Evolutionary conservation across 2,888 invertebrate genomes (phyloP).

Genomic region (Eilema sororculum): DNA sequence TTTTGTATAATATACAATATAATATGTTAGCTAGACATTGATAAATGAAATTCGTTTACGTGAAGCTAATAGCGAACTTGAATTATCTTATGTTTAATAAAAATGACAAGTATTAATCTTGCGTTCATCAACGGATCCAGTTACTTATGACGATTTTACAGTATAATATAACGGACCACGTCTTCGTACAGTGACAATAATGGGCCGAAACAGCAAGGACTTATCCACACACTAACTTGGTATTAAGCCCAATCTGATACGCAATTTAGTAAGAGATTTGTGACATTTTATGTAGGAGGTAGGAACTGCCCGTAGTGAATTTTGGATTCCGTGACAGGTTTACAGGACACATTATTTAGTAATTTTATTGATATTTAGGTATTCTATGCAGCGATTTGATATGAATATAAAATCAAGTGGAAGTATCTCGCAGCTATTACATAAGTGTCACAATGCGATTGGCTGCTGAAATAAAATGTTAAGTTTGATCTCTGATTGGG

Average conservation of each 20-base stretch:
- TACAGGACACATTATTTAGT: neutral
- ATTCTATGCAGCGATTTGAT: neutral
- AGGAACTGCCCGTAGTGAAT: neutral
- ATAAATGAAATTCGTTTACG: slow-evolving; percentile 29
- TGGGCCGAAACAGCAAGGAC: neutral
- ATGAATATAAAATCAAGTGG: neutral
- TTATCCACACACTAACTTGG: neutral
- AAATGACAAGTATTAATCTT: slow-evolving; percentile 12
- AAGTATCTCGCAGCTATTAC: neutral
- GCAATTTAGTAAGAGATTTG: neutral
- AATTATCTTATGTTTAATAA: slow-evolving; percentile 6
- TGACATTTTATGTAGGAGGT: neutral
- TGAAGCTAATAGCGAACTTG: slow-evolving; percentile 18
- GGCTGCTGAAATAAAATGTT: neutral
- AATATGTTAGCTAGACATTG: slow-evolving; percentile 23
- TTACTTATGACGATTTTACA: slow-evolving; percentile 10
- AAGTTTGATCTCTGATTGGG: neutral
- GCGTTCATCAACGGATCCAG: slow-evolving; percentile 14
- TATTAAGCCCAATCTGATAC: neutral
- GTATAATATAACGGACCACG: slow-evolving; percentile 9
- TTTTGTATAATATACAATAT: slow-evolving; percentile 43
- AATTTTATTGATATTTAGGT: neutral
- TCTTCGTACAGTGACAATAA: slow-evolving; percentile 7
- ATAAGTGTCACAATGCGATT: neutral
- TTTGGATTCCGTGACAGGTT: neutral